Percentiles rank a stretch among this genome's conserved stretches.
Evolutionary conservation across 2,888 invertebrate species (phyloP).

Genomic region (Pseudeuparius sepicola): DNA sequence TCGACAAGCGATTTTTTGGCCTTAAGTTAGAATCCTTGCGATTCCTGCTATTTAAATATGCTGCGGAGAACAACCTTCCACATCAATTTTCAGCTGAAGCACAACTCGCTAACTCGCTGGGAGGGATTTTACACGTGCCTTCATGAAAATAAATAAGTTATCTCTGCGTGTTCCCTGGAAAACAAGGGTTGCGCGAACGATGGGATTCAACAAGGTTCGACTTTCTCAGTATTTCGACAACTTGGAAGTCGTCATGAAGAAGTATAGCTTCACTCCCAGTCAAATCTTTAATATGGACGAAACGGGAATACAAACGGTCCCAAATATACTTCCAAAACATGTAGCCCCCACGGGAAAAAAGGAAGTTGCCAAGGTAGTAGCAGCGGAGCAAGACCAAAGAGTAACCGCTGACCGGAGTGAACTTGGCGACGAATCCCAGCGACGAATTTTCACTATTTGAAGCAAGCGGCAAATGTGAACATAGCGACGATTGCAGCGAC

Average conservation of each 20-base stretch:
- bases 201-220: conserved; percentile 10
- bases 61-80: conserved; percentile 8
- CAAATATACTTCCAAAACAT: conserved; percentile 21
- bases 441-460: no score
- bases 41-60: conserved; percentile 11
- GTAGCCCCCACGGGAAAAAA: conserved; percentile 17
- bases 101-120: conserved; percentile 16
- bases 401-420: no score
- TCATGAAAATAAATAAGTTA: conserved; percentile 14
- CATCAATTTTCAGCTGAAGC: conserved; percentile 11
- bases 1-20: conserved; percentile 10
- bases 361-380: conserved; percentile 14
- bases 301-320: conserved; percentile 22
- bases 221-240: conserved; percentile 15
- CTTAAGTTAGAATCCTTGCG: conserved; percentile 11
- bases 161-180: conserved; percentile 15
- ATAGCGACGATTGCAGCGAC: no score
- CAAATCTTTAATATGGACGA: conserved; percentile 23
- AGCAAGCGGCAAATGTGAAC: no score
- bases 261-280: conserved; percentile 22
- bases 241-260: conserved; percentile 10
- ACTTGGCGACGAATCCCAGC: no score
- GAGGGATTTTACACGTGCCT: conserved; percentile 13
- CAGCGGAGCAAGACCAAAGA: conserved; percentile 23
- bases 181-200: conserved; percentile 14